Conservation (phyloP, 2,888 invertebrate genomes). For the Tetragonisca angustula region DNA sequence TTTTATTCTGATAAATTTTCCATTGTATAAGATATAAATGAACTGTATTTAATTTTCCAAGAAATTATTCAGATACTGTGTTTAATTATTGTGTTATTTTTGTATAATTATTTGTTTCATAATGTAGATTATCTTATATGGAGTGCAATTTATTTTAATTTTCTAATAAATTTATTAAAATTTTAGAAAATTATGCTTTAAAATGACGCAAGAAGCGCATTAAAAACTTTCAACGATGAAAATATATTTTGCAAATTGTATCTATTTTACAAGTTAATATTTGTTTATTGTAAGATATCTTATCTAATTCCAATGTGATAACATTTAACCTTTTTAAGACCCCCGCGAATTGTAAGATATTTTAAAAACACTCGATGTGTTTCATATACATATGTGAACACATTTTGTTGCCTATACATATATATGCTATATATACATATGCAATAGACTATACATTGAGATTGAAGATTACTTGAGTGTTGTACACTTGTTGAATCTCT, state of each 20-base stretch:
- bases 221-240: neutral
- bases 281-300: constrained; percentile 22
- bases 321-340: constrained; percentile 58
- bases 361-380: constrained; percentile 30
- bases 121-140: neutral
- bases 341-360: constrained; percentile 57
- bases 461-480: constrained; percentile 32
- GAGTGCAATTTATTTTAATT: neutral
- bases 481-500: constrained; percentile 50
- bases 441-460: constrained; percentile 10
- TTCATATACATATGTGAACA: neutral
- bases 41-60: neutral
- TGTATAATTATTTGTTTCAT: neutral
- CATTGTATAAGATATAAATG: too few species aligned
- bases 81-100: neutral
- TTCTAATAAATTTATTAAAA: too few species aligned
- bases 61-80: neutral
- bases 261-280: neutral
- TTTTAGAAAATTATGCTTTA: neutral
- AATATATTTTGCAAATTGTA: neutral
- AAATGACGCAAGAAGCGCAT: neutral
- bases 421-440: too few species aligned
- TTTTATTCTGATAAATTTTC: too few species aligned
- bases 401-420: neutral
- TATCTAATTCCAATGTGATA: constrained; percentile 51